Conservation (phyloP, 2,797 vertebrate genomes). For the Dryobates pubescens region DNA sequence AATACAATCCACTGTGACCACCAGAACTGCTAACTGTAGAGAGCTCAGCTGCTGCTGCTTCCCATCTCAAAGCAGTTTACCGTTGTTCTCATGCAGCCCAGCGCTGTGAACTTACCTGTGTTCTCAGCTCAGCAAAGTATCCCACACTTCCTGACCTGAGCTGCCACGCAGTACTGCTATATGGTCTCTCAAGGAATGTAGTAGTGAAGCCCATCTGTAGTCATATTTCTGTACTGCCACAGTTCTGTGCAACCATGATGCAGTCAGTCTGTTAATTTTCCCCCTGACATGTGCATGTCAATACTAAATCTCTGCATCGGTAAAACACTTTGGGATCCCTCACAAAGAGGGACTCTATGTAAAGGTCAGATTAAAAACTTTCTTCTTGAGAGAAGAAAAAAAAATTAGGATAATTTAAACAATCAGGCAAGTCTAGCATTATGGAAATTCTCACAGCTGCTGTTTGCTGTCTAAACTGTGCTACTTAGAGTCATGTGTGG, state of each 20-base stretch:
- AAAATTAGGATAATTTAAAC: constrained; percentile 11
- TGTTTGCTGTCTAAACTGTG: constrained; percentile 15
- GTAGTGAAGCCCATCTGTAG: background rate
- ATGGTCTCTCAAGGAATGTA: background rate
- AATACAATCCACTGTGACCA: background rate
- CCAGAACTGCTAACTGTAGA: background rate
- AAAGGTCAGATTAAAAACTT: constrained; percentile 11
- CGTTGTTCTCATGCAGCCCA: background rate
- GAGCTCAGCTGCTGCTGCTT: background rate
- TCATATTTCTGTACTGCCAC: background rate
- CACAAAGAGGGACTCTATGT: background rate
- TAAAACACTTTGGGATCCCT: background rate
- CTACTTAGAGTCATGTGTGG: constrained; percentile 54
- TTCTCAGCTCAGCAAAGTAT: constrained; percentile 33
- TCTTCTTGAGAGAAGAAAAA: background rate
- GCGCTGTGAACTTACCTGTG: constrained; percentile 30
- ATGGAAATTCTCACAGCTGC: constrained; percentile 27
- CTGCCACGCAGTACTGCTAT: background rate
- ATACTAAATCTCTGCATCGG: background rate
- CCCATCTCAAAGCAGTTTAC: background rate
- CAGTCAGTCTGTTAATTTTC: background rate
- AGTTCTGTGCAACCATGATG: background rate
- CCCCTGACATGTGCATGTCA: background rate
- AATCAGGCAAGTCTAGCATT: background rate
- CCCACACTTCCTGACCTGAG: background rate